Evolutionary conservation across 2,797 vertebrate species (phyloP), one percentile per base, ranked within the genome.

Genomic region (Enteromius paludinosus): DNA sequence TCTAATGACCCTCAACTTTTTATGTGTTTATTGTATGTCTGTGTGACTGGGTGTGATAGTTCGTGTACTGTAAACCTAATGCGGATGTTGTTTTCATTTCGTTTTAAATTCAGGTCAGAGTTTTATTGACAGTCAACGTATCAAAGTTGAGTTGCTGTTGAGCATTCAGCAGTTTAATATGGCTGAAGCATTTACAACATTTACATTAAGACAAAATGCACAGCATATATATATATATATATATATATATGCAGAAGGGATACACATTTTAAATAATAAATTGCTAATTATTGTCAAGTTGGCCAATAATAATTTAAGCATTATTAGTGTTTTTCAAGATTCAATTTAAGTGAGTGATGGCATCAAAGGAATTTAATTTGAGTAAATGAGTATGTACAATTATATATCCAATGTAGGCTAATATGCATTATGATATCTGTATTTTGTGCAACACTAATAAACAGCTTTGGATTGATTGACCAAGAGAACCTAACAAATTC

Each of bases 11-110:
- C 5, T 49, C 28, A 23, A 49, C 18, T 41, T 75, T 54, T 49
- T 38, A n/a, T 54, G n/a, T 74, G 45, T 74, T 66, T 41, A 64
- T 74, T 65, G 52, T 65, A 33, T 65, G 43, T 62, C 30, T 65
- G 18, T 81, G 25, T 62, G 80, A 25, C 15, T 65, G 15, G 15
- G 25, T 38, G 2, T 28, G 49, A 23, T 35, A 15, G 14, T 15
- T 43, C 28, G 64, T 69, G 56, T 35, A 28, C 8, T 52, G 5
- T 30, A 52, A 81, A 65, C 70, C 30, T 20, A 41, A 38, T 64
- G 56, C 20, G 25, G 20, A 61, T 33, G 28, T 52, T 64, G 38
- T 47, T 35, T 64, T 15, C 66, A 52, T 11, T 54, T 25, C 11
- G 14, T 43, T 1, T 41, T 11, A 5, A 61, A 33, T 62, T 47